Base-by-base conservation (phyloP, 2,888 invertebrate genomes). In the Hypena proboscidalis region DNA sequence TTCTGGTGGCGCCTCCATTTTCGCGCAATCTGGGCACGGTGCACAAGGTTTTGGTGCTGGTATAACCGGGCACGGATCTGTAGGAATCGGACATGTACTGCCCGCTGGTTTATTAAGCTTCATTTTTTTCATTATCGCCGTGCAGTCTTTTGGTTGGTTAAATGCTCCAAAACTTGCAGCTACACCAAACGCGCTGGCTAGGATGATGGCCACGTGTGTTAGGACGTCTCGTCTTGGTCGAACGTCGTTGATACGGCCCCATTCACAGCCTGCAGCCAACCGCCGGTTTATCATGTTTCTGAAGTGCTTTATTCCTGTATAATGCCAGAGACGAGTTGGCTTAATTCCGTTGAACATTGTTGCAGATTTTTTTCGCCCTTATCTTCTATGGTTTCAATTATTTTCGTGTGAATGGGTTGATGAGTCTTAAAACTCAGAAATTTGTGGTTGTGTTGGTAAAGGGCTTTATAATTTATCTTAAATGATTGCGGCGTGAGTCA, bases 291-390 rank as follows among this genome's bases (percentile, higher is more conserved):
- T 14, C 6, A 70, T 45, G 0, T 47, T 61, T 4, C 34, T 30
- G 4, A 74, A 66, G 21, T 80, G 68, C 27, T 77, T 77, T 17
- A 1, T 63, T 0, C 80, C 69, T 1, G 82, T 84, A 1, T 64
- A 49, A 19, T 71, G 54, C 83, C 83, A 87, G 1, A 86, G 67
- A 8, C 65, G 80, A 0, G 77, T 73, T 1, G 87, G 86, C 53
- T 85, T 85, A 15, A 80, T 72, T 7, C 78, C 76, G 32, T 70
- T 68, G 33, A 57, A 51, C 69, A 74, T 68, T 38, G 23, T 44
- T 19, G 13, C 6, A n/a, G 4, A 15, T 30, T 19, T 10, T 8
- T 22, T 42, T 25, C 13, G 9, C 13, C 25, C 2, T 7, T 13
- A 8, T n/a, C 8, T 22, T 6, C 27, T n/a, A n/a, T n/a, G n/a